Evolutionary conservation across 2,797 vertebrate genomes (phyloP).

Genomic region (Smutsia temminckii): DNA sequence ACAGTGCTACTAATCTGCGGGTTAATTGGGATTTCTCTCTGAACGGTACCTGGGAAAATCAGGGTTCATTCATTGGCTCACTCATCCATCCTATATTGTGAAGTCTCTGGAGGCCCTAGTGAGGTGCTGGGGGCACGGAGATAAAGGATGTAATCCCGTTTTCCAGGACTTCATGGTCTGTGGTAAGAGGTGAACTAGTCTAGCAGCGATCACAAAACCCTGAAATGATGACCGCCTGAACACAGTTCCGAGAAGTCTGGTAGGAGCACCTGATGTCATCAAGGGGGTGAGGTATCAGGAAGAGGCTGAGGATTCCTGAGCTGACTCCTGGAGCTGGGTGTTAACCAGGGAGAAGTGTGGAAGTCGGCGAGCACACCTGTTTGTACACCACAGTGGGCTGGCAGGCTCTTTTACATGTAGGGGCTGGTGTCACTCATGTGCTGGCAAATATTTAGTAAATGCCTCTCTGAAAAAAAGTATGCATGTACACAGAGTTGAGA

Average conservation of each 20-base stretch:
- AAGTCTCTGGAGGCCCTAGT: not conserved
- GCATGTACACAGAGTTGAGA: not conserved
- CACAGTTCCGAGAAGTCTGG: not conserved
- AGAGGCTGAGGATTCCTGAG: not conserved
- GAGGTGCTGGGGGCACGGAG: not conserved
- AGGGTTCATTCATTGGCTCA: not conserved
- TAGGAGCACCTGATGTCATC: not conserved
- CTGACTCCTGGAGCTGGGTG: not conserved
- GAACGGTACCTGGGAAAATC: not conserved
- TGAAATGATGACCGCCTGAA: not conserved
- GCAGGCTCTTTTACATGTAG: not conserved
- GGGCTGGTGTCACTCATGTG: not conserved
- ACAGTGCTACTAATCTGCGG: not conserved
- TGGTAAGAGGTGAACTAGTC: not conserved
- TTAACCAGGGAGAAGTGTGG: not conserved
- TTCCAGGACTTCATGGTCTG: not conserved
- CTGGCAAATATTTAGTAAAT: not conserved
- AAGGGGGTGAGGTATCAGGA: too few relatives aligned
- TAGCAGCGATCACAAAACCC: rapidly evolving
- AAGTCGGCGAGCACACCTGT: not conserved
- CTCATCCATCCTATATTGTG: not conserved
- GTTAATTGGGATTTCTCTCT: not conserved
- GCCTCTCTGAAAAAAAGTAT: not conserved
- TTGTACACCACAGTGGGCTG: too few relatives aligned
- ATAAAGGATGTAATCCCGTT: not conserved